A percentile compares a stretch with the other conserved stretches of the same genome.
phyloP scores from a whole-genome alignment of 2,888 invertebrate species.

The Celastrina argiolus region DNA sequence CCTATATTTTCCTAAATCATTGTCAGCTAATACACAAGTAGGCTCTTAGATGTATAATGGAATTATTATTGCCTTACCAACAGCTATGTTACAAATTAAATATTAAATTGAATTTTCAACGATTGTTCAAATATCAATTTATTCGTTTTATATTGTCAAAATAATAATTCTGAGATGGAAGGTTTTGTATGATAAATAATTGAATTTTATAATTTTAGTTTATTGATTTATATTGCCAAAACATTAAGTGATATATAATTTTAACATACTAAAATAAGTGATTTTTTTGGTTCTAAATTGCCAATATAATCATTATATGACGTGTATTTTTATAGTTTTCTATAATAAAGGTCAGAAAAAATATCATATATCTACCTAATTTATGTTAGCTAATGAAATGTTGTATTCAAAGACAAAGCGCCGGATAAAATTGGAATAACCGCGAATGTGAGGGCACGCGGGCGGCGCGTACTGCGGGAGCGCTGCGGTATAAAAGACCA shows the following conservation, averaged over 20 bases:
- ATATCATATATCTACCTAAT: too few relatives aligned
- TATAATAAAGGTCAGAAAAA: too few relatives aligned
- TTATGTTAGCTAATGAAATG: not conserved
- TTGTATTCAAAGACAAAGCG: not conserved
- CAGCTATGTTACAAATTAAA: not conserved
- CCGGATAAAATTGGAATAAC: constrained; percentile 6
- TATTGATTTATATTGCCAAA: too few relatives aligned
- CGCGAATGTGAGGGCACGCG: constrained; percentile 28
- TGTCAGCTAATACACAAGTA: not conserved
- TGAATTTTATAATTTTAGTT: too few relatives aligned
- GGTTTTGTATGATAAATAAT: too few relatives aligned
- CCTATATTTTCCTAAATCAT: not conserved
- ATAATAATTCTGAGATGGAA: not conserved
- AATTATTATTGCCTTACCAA: not conserved
- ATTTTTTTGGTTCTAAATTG: too few relatives aligned
- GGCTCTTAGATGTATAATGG: constrained; percentile 5
- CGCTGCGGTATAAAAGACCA: constrained; percentile 52
- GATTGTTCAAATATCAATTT: not conserved
- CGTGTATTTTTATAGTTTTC: too few relatives aligned
- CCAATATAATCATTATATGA: too few relatives aligned
- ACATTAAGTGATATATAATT: too few relatives aligned
- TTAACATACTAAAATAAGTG: too few relatives aligned
- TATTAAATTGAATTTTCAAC: not conserved
- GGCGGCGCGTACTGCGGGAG: constrained; percentile 37
- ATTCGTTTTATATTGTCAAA: not conserved